phyloP scores from a whole-genome alignment of 2,113 vertebrate species.

The Sus scrofa region DNA sequence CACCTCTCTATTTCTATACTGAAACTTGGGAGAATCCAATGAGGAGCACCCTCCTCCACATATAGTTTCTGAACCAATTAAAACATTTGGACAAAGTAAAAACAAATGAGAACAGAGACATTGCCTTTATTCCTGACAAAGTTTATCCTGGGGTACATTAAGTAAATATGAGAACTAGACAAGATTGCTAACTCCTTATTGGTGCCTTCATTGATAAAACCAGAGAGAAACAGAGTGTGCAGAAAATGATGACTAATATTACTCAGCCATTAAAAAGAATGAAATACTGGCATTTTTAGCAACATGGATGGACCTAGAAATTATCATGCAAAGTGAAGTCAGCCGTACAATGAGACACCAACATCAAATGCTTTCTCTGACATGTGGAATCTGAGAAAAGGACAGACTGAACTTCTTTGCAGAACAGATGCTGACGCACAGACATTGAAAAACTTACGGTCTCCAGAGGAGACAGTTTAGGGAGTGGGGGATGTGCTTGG shows the following conservation, averaged over 20 bases:
- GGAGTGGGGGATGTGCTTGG: too few relatives aligned
- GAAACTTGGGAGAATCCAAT: neutral
- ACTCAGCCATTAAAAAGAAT: too few relatives aligned
- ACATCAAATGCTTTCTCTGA: too few relatives aligned
- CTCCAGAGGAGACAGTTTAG: too few relatives aligned
- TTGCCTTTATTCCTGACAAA: neutral
- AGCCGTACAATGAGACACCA: too few relatives aligned
- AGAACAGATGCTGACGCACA: too few relatives aligned
- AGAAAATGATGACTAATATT: neutral
- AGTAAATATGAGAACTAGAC: neutral
- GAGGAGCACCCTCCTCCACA: neutral
- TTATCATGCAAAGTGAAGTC: too few relatives aligned
- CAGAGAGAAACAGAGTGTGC: neutral
- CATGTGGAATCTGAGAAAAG: too few relatives aligned
- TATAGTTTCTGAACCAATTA: neutral
- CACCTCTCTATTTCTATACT: neutral
- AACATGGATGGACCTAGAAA: too few relatives aligned
- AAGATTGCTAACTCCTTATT: neutral
- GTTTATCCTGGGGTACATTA: neutral
- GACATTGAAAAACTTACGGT: too few relatives aligned
- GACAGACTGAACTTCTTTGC: too few relatives aligned
- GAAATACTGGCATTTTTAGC: too few relatives aligned
- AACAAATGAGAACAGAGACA: neutral
- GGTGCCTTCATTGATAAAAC: neutral
- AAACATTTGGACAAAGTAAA: neutral